These are phyloP conservation scores for Nyctereutes procyonoides DNA, from an alignment of 2,113 vertebrate species.

Conservation along the genomic window DNA sequence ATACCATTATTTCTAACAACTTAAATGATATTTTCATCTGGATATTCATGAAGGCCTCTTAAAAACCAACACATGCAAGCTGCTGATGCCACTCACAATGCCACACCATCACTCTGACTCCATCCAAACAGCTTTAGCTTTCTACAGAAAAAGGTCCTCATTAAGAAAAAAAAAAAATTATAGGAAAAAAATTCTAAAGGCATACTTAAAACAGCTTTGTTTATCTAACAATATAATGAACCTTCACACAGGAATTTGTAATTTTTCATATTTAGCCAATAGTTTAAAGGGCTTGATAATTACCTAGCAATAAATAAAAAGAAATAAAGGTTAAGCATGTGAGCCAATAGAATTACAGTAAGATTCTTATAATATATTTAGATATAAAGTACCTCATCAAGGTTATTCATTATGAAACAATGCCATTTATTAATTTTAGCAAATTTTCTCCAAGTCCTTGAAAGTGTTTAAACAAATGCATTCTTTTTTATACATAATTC, in stretches of 20 bases:
- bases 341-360: neutral
- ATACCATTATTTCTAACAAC: neutral
- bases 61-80: neutral
- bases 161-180: neutral
- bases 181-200: neutral
- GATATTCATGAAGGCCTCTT: neutral
- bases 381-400: neutral
- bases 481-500: constrained; percentile 14
- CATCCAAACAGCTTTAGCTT: neutral
- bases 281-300: constrained; percentile 28
- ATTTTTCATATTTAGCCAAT: neutral
- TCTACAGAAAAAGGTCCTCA: neutral
- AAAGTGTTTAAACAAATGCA: neutral
- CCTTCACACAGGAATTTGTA: neutral
- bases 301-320: constrained; percentile 4
- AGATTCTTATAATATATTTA: constrained; percentile 15
- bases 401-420: constrained; percentile 29
- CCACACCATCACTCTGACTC: neutral
- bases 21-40: neutral
- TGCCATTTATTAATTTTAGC: neutral
- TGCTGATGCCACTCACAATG: neutral
- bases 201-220: neutral
- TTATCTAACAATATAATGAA: constrained; percentile 34
- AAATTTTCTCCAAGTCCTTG: constrained; percentile 22
- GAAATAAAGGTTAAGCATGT: neutral